Evolutionary conservation across 2,888 invertebrate species (phyloP).

Genomic region (Aphodius sticticus): DNA sequence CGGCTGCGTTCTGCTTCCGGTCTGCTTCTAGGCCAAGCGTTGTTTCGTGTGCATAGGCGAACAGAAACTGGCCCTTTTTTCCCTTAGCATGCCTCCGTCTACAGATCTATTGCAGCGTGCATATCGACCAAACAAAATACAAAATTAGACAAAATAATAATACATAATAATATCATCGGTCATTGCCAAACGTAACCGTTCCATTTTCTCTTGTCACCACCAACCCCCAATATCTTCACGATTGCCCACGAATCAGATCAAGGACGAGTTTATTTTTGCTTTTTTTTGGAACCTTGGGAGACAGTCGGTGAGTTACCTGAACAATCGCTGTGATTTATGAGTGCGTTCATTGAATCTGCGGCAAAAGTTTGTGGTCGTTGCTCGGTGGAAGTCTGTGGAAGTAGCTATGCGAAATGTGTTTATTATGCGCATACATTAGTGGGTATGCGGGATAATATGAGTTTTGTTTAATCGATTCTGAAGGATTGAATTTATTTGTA

Average conservation of each 20-base stretch:
- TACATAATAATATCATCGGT: conserved; percentile 4
- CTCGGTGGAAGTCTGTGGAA: not conserved
- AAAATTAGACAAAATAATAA: conserved; percentile 12
- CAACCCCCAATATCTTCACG: not conserved
- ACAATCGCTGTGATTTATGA: not conserved
- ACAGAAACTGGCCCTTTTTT: conserved; percentile 47
- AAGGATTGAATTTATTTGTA: too few relatives aligned
- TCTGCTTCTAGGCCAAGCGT: conserved; percentile 19
- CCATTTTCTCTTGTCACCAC: not conserved
- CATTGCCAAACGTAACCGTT: conserved; percentile 11
- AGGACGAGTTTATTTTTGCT: not conserved
- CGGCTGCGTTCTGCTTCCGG: conserved; percentile 12
- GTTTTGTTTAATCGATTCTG: too few relatives aligned
- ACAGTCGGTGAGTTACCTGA: not conserved
- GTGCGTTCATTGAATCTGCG: not conserved
- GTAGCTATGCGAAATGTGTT: not conserved
- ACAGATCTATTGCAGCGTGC: conserved; percentile 32
- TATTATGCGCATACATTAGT: not conserved
- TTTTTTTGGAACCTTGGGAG: not conserved
- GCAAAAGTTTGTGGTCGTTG: not conserved
- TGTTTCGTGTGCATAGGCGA: conserved; percentile 30
- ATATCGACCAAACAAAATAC: conserved; percentile 34
- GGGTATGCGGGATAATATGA: too few relatives aligned
- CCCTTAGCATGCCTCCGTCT: conserved; percentile 14
- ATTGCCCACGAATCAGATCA: not conserved